These are phyloP conservation scores for Cataglyphis rosenhaueri DNA, from an alignment of 2,888 invertebrate species.

Conservation along the genomic window DNA sequence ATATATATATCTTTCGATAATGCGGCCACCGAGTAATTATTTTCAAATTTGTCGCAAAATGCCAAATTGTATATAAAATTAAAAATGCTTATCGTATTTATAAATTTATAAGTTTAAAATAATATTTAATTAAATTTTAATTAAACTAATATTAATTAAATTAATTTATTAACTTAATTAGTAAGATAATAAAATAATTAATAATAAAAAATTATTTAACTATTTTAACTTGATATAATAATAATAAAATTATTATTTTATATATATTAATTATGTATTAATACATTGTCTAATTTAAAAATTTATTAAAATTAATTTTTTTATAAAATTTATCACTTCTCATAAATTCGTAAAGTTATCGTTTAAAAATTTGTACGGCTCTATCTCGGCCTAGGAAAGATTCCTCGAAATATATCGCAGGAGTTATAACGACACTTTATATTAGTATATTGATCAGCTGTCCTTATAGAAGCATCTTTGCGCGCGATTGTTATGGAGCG, in stretches of 20 bases:
- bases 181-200: background rate
- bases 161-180: background rate
- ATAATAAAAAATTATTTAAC: background rate
- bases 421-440: background rate
- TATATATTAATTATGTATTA: background rate
- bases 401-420: background rate
- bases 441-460: background rate
- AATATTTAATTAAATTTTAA: background rate
- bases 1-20: conserved; percentile 31
- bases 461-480: conserved; percentile 6
- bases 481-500: conserved; percentile 17
- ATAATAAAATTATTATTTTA: background rate
- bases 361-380: background rate
- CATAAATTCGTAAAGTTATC: background rate
- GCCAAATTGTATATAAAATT: background rate
- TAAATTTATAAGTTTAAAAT: background rate
- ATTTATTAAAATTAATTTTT: background rate
- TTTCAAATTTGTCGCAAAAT: background rate
- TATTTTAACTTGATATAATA: background rate
- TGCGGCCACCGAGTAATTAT: background rate
- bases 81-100: background rate
- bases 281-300: background rate
- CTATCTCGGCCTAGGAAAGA: background rate
- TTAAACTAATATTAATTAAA: background rate
- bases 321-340: background rate